phyloP scores from a whole-genome alignment of 53 echinoderm and acorn worm species.

The Crossaster papposus region DNA sequence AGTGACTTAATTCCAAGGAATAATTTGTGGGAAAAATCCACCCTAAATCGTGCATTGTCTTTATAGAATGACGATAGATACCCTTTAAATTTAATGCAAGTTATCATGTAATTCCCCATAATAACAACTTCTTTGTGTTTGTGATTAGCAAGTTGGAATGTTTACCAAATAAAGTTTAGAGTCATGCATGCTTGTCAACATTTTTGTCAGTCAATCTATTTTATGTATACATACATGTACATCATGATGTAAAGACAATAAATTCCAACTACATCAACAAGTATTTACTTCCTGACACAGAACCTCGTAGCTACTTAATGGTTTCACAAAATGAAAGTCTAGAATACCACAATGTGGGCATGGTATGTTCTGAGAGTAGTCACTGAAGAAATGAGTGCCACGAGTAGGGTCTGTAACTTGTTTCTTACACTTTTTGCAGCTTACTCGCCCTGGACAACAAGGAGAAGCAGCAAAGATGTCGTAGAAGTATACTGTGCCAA shows the following conservation, averaged over 20 bases:
- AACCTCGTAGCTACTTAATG: slow-evolving; percentile 94
- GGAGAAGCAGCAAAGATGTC: slow-evolving; percentile 98
- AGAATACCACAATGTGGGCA: slow-evolving; percentile 98
- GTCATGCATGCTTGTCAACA: background rate
- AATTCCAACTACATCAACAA: slow-evolving; percentile 36
- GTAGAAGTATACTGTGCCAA: slow-evolving; percentile 96
- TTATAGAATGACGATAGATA: too few relatives aligned
- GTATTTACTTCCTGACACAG: slow-evolving; percentile 59
- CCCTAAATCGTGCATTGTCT: too few relatives aligned
- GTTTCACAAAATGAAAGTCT: slow-evolving; percentile 98
- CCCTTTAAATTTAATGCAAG: too few relatives aligned
- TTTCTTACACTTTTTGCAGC: slow-evolving; percentile 96
- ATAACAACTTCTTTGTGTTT: too few relatives aligned
- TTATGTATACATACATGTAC: background rate
- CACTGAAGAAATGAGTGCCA: slow-evolving; percentile 97
- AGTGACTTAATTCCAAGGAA: too few relatives aligned
- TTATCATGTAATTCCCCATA: too few relatives aligned
- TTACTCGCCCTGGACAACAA: slow-evolving; percentile 94
- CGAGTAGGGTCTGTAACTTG: slow-evolving; percentile 92
- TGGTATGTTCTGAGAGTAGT: slow-evolving; percentile 94
- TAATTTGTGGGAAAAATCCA: too few relatives aligned
- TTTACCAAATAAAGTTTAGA: background rate
- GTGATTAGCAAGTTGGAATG: background rate
- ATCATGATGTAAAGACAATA: background rate
- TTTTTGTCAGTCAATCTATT: background rate